A percentile compares a stretch with the other conserved stretches of the same genome.
Evolutionary conservation across 2,797 vertebrate genomes (phyloP).

Genomic region (Adelosebastes latens): DNA sequence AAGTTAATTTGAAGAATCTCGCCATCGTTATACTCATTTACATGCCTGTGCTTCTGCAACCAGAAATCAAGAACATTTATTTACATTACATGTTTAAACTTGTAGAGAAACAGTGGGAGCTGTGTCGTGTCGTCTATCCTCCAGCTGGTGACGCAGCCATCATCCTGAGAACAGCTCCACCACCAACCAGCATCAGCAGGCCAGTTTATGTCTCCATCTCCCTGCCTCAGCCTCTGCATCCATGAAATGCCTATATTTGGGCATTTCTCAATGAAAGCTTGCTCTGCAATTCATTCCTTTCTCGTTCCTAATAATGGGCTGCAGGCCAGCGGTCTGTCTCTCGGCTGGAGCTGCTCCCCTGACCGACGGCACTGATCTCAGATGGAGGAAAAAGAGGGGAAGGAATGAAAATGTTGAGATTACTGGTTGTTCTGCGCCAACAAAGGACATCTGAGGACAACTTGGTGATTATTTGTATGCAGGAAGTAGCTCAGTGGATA

Average conservation of each 20-base stretch:
- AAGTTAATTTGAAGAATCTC: neutral
- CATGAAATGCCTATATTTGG: conserved; percentile 87
- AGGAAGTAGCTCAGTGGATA: neutral
- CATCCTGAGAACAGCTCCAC: conserved; percentile 40
- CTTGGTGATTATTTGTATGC: neutral
- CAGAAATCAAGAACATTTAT: neutral
- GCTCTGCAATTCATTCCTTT: conserved; percentile 84
- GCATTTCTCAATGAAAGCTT: conserved; percentile 80
- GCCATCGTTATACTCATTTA: neutral
- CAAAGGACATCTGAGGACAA: conserved; percentile 4
- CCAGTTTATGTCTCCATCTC: conserved; percentile 71
- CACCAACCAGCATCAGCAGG: conserved; percentile 36
- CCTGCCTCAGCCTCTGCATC: conserved; percentile 65
- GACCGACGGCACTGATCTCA: conserved; percentile 54
- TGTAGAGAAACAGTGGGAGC: neutral
- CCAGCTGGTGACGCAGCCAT: conserved; percentile 30
- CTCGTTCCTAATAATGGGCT: conserved; percentile 83
- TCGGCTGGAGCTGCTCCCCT: conserved; percentile 49
- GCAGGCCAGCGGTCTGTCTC: conserved; percentile 73
- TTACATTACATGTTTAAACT: conserved; percentile 12
- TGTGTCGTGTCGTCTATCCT: neutral
- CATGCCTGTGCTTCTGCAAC: neutral
- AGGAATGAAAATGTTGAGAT: conserved; percentile 62
- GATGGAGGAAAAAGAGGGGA: conserved; percentile 34
- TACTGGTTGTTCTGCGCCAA: conserved; percentile 15